Evolutionary conservation across 1,140 invertebrate genomes (phyloP).

Genomic region (Drosophila kikkawai): DNA sequence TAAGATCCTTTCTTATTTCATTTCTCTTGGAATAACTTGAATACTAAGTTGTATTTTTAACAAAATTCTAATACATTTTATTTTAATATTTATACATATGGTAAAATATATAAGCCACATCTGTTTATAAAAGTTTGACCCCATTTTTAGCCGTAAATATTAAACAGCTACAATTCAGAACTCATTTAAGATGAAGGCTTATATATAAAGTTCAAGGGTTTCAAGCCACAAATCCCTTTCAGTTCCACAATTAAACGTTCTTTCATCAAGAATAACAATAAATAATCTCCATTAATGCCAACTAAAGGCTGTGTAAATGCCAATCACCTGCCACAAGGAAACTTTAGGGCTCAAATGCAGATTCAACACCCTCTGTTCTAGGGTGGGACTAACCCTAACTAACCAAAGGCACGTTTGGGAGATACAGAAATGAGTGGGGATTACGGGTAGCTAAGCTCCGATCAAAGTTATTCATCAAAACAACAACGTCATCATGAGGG

Average conservation of each 20-base stretch:
- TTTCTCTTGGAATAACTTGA: background rate
- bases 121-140: no score
- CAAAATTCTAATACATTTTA: no score
- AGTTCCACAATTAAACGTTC: conserved; percentile 9
- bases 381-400: conserved; percentile 1
- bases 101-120: no score
- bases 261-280: background rate
- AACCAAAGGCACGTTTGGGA: conserved; percentile 42
- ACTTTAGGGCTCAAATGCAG: conserved; percentile 9
- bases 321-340: conserved; percentile 24
- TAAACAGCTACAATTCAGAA: background rate
- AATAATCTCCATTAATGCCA: background rate
- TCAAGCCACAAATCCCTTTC: background rate
- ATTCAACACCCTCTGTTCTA: background rate
- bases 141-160: background rate
- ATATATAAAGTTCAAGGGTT: background rate
- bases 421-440: conserved; percentile 12
- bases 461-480: conserved; percentile 36
- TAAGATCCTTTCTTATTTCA: background rate
- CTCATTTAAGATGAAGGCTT: background rate
- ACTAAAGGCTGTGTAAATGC: background rate
- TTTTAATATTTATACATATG: no score
- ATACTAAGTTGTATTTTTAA: no score
- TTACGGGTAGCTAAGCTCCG: background rate
- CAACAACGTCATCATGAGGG: conserved; percentile 32